Base-by-base conservation (phyloP, 1,140 invertebrate species). In the Meloidogyne exigua region DNA sequence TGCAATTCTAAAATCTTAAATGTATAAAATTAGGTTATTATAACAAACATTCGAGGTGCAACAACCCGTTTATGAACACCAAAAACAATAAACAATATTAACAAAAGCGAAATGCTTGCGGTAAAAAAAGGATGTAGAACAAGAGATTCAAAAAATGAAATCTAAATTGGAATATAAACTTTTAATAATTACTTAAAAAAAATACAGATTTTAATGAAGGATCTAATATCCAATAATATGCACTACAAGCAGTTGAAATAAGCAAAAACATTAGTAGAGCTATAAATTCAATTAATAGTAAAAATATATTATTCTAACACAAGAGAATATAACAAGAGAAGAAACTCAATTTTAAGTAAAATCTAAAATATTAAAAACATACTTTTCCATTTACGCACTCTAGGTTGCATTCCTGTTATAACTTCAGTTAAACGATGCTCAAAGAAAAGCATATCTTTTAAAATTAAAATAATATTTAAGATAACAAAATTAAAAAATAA, bases 1-100 rank as follows among this genome's bases (percentile, higher is more conserved):
- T 3, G 94, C 95, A 80, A 98, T 94, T 28, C 89, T 89, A 70
- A 75, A 76, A 81, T 76, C 10, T 39, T 62, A 73, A 2, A 3
- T 25, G n/a, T 57, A 44, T 12, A 66, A 64, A 73, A 73, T 62
- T 23, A 63, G 7, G n/a, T 21, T 7, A 25, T 21, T 23, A 69
- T 7, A 21, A 79, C n/a, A 44, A 25, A 79, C 77, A 79, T 80
- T 67, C 78, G 81, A 11, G 77, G 76, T 3, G 77, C 65, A 57
- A 79, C 78, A 21, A 79, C 78, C n/a, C 76, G 78, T 63, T 79
- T 79, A 44, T 79, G 77, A 66, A 79, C 69, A 36, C 77, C 77
- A 64, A 80, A 79, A 42, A 79, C 44, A 44, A 79, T n/a, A 39
- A 79, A 79, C 23, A 79, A 42, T 21, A 80, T 21, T 10, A 79